Percentiles rank a stretch among this genome's conserved stretches.
phyloP scores from a whole-genome alignment of 2,797 vertebrate genomes.

The Urophycis tenuis region DNA sequence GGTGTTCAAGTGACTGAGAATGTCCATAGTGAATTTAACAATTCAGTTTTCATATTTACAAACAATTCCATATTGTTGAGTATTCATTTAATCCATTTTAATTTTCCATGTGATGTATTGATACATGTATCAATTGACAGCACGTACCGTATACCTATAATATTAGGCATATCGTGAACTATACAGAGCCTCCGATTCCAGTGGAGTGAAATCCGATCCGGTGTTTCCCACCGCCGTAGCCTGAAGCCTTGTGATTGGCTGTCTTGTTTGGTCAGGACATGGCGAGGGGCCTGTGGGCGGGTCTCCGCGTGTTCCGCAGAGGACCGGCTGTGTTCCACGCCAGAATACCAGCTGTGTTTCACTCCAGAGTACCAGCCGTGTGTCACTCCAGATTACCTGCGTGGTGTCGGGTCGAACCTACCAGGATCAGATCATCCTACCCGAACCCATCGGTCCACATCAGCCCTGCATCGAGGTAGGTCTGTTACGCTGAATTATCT shows the following conservation, averaged over 20 bases:
- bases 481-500: neutral
- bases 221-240: slow-evolving; percentile 17
- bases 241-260: slow-evolving; percentile 62
- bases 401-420: fast-evolving
- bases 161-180: neutral
- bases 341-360: slow-evolving; percentile 22
- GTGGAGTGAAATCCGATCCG: slow-evolving; percentile 14
- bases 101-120: neutral
- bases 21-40: neutral
- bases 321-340: slow-evolving; percentile 37
- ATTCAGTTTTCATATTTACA: too few species aligned
- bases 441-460: neutral
- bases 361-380: slow-evolving; percentile 24
- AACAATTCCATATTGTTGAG: too few species aligned
- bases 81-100: neutral
- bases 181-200: neutral
- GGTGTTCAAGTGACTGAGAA: too few species aligned
- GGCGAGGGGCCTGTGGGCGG: slow-evolving; percentile 66
- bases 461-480: slow-evolving; percentile 46
- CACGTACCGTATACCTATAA: neutral
- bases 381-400: slow-evolving; percentile 40
- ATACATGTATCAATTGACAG: neutral
- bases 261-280: slow-evolving; percentile 56
- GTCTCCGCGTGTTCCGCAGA: slow-evolving; percentile 37
- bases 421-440: neutral